These are phyloP conservation scores for Thera obeliscata DNA, from an alignment of 2,888 invertebrate genomes.

Conservation along the genomic window DNA sequence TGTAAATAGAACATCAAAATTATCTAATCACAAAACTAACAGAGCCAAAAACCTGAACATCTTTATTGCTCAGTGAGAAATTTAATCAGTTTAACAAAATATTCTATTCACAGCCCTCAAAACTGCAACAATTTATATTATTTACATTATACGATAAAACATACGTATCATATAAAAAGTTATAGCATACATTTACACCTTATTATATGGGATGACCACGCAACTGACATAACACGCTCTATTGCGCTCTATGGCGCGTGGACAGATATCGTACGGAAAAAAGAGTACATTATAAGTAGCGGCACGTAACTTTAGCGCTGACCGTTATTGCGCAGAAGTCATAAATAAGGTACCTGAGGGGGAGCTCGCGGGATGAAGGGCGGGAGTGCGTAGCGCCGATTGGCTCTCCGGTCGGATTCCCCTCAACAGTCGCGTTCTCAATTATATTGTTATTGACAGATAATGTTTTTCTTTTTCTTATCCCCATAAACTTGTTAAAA, in stretches of 20 bases:
- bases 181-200: conserved; percentile 42
- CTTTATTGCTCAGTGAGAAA: conserved; percentile 9
- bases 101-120: conserved; percentile 16
- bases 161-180: conserved; percentile 34
- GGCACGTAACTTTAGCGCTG: no score
- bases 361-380: no score
- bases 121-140: conserved; percentile 18
- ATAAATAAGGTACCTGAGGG: no score
- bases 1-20: conserved; percentile 12
- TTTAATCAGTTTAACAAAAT: conserved; percentile 4
- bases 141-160: conserved; percentile 29
- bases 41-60: conserved; percentile 16
- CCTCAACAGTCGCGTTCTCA: no score
- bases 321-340: no score
- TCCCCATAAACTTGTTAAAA: no score
- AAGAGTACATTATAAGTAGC: no score
- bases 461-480: no score
- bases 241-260: neutral
- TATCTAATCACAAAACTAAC: neutral
- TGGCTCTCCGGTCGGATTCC: no score
- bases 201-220: conserved; percentile 14
- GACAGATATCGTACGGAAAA: neutral
- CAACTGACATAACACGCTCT: neutral
- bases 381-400: no score
- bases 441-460: no score